Conservation (phyloP, 2,888 invertebrate species). For the Hydrotaea cyrtoneurina region DNA sequence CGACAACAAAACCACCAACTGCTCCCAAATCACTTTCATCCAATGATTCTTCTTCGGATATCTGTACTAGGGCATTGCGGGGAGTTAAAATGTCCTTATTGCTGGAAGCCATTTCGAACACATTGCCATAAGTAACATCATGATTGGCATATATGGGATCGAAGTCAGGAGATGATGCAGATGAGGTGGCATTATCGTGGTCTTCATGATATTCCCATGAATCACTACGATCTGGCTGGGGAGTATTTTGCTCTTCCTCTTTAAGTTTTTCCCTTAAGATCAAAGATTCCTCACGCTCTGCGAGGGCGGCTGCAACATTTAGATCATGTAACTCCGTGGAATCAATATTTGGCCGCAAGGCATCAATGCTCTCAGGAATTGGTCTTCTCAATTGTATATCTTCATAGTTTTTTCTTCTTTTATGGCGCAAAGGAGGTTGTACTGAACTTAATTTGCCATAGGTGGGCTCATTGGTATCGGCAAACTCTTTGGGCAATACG, state of each 20-base stretch:
- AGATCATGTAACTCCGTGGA: slow-evolving; percentile 76
- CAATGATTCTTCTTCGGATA: slow-evolving; percentile 59
- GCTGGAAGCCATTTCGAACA: slow-evolving; percentile 78
- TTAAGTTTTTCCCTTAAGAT: slow-evolving; percentile 72
- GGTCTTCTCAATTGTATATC: slow-evolving; percentile 74
- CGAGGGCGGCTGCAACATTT: slow-evolving; percentile 71
- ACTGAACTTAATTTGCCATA: slow-evolving; percentile 73
- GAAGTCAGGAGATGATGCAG: slow-evolving; percentile 70
- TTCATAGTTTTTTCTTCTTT: slow-evolving; percentile 77
- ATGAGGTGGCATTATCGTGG: slow-evolving; percentile 66
- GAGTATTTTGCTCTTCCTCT: slow-evolving; percentile 72
- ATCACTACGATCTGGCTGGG: slow-evolving; percentile 79
- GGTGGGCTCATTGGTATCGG: slow-evolving; percentile 66
- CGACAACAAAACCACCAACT: slow-evolving; percentile 70
- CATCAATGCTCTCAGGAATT: slow-evolving; percentile 36
- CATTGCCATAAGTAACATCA: slow-evolving; percentile 79
- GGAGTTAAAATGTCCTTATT: slow-evolving; percentile 74
- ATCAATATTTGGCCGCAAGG: slow-evolving; percentile 74
- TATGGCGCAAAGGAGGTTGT: slow-evolving; percentile 74
- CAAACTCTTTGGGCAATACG: slow-evolving; percentile 70
- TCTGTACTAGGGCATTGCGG: slow-evolving; percentile 66
- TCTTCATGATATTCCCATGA: slow-evolving; percentile 79
- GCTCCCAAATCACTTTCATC: slow-evolving; percentile 69
- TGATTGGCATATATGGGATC: slow-evolving; percentile 80
- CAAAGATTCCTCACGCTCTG: slow-evolving; percentile 75